Percentiles rank a stretch among this genome's conserved stretches.
phyloP scores from a whole-genome alignment of 2,797 vertebrate species.

The Pampus argenteus region DNA sequence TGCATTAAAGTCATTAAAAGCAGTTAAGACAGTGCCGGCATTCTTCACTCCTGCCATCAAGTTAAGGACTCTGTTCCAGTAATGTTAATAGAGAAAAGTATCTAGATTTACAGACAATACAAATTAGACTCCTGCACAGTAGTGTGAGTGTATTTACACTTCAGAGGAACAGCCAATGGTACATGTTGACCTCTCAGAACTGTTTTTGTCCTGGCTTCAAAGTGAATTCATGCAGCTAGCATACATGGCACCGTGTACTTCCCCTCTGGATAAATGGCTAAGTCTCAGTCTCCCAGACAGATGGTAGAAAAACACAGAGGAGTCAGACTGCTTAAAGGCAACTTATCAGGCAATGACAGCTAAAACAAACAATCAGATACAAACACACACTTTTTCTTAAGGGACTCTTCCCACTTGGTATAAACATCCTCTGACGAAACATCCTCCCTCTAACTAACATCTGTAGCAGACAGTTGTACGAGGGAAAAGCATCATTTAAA shows the following conservation, averaged over 20 bases:
- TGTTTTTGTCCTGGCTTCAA: neutral
- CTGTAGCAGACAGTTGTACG: neutral
- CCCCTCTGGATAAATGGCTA: neutral
- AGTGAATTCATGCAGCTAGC: neutral
- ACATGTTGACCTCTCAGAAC: neutral
- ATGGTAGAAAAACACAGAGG: neutral
- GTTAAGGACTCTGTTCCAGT: neutral
- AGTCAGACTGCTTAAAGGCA: neutral
- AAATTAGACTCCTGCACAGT: neutral
- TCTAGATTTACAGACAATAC: neutral
- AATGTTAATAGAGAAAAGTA: neutral
- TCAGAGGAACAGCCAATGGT: neutral
- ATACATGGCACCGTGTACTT: neutral
- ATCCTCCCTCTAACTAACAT: conserved; percentile 14
- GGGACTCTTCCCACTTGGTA: conserved; percentile 7
- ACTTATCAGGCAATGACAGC: conserved; percentile 18
- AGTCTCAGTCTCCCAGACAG: neutral
- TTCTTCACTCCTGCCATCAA: neutral
- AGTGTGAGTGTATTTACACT: neutral
- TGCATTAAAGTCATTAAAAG: conserved; percentile 18
- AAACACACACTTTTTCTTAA: conserved; percentile 15
- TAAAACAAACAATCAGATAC: neutral
- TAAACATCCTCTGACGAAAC: conserved; percentile 49
- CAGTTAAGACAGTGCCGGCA: neutral
- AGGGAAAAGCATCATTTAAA: neutral